phyloP scores from a whole-genome alignment of 2,113 vertebrate genomes.

The Mungos mungo region DNA sequence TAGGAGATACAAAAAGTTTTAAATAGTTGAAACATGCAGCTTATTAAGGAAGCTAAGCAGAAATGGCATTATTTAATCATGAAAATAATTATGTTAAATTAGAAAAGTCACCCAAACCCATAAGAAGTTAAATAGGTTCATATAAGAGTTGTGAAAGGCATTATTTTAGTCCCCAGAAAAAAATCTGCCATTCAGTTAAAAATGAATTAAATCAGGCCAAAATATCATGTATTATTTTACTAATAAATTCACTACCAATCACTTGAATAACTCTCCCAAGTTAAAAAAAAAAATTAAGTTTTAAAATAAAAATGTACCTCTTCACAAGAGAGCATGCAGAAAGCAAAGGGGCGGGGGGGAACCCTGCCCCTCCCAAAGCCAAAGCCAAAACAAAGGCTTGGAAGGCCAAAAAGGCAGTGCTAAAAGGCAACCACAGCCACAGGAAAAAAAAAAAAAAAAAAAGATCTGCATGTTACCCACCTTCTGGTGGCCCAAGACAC shows the following conservation, averaged over 20 bases:
- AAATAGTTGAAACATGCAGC: background rate
- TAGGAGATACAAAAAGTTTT: background rate
- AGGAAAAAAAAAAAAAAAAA: background rate
- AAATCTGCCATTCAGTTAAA: conserved; percentile 20
- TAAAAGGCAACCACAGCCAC: background rate
- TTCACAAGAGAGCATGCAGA: background rate
- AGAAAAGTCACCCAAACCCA: background rate
- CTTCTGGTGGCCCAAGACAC: background rate
- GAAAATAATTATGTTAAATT: conserved; percentile 49
- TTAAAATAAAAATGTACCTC: conserved; percentile 36
- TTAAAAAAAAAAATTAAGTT: conserved; percentile 24
- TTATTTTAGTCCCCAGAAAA: conserved; percentile 24
- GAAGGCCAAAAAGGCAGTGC: background rate
- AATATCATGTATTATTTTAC: background rate
- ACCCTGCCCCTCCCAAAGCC: background rate
- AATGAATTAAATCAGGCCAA: conserved; percentile 43
- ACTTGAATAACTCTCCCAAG: background rate
- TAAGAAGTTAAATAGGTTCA: conserved; percentile 3
- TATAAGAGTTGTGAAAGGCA: background rate
- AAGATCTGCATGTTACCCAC: background rate
- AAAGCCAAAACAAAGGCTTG: background rate
- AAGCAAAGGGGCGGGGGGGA: background rate
- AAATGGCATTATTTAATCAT: conserved; percentile 55
- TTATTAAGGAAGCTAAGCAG: conserved; percentile 39
- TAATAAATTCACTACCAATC: conserved; percentile 34